Base-by-base conservation (phyloP, 2,888 invertebrate species). In the Micoletzkya japonica region DNA sequence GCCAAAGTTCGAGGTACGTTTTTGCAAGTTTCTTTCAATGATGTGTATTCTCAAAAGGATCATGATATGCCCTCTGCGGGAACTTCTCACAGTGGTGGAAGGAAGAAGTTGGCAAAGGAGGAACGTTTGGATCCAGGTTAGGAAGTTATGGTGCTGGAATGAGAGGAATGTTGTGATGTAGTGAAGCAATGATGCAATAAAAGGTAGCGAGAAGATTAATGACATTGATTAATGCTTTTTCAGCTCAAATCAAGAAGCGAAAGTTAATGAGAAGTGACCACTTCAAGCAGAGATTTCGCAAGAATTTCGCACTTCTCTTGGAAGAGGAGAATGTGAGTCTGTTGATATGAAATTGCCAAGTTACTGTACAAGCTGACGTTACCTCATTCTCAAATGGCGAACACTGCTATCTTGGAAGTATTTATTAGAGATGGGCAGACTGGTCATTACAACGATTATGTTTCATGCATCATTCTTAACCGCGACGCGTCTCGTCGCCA, bases 261-360 rank as follows among this genome's bases (percentile, higher is more conserved):
- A 37, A 50, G 34, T 57, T 58, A 49, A 57, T 68, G 57, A 26
- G 68, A 36, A 58, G 58, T 44, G 68, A 68, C 10, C 68, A 68
- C 58, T 68, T 58, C 57, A 68, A 68, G 34, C 57, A 68, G 49
- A n/a, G 68, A 68, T 68, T 68, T 49, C 28, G 68, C 7, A 68
- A 68, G 68, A 68, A 68, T 34, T 68, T 68, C 49, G 58, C 17
- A 20, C 57, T 44, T 20, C 24, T 68, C 24, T 49, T 68, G 32
- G 57, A 68, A 14, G 68, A 68, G 26, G 68, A 68, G 49, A 68
- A 58, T 68, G 68, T 66, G 37, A 39, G 66, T 4, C 10, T 24
- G 20, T n/a, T 34, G 6, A n/a, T 7, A 32, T 34, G 28, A 34
- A 34, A 17, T 39, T n/a, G n/a, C n/a, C n/a, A n/a, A n/a, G n/a